A percentile compares a stretch with the other conserved stretches of the same genome.
phyloP scores from a whole-genome alignment of 2,113 vertebrate species.

The Actenoides lindsayi region DNA sequence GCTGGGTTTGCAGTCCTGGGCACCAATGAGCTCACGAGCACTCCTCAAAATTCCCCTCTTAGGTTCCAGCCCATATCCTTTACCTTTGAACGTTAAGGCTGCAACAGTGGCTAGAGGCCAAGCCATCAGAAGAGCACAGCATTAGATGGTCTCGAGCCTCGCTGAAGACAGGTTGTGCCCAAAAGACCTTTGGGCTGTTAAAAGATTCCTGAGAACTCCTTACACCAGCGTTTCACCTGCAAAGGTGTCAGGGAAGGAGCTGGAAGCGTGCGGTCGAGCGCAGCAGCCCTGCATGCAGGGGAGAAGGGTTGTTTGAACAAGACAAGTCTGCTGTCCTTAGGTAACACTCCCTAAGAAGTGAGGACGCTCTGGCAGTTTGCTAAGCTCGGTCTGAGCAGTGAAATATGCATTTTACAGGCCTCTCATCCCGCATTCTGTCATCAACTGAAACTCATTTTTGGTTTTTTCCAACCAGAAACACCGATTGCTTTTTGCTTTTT shows the following conservation, averaged over 20 bases:
- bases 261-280: not conserved
- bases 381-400: fast-evolving
- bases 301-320: not conserved
- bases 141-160: not conserved
- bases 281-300: not conserved
- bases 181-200: not conserved
- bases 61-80: not conserved
- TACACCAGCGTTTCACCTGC: fast-evolving
- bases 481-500: not conserved
- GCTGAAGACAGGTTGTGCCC: fast-evolving
- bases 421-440: not conserved
- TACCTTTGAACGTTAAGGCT: not conserved
- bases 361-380: not conserved
- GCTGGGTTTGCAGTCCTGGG: not conserved
- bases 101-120: not conserved
- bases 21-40: not conserved
- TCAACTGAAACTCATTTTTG: not conserved
- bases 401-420: not conserved
- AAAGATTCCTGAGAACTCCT: not conserved
- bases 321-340: not conserved
- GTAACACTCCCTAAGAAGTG: not conserved
- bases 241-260: not conserved
- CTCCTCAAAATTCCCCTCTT: not conserved
- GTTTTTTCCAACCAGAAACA: not conserved
- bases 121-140: not conserved